Evolutionary conservation across 2,797 vertebrate species (phyloP), one percentile per base, ranked within the genome.

Genomic region (Parambassis ranga): DNA sequence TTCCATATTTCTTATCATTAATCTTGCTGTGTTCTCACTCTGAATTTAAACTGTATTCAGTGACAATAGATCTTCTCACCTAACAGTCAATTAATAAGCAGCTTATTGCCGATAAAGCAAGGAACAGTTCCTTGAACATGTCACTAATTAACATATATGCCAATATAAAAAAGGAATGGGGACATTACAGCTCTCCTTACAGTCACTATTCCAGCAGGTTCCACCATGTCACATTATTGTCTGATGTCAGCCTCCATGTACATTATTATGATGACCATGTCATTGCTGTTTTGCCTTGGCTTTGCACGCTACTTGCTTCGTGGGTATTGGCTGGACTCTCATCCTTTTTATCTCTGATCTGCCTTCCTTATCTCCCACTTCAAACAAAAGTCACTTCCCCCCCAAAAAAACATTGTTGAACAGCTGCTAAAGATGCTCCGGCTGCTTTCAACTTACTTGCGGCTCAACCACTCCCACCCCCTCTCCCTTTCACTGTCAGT

Each of bases 311-410:
- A 85, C 79, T 75, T 70, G 14, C 50, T 65, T 61, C 22, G 13
- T 19, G 39, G 36, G 42, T 66, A 52, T 64, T 76, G 57, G 57
- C 68, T 75, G 73, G 70, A 77, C 75, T 80, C 61, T 71, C 57
- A 59, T 74, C 51, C 20, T 47, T 57, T 44, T 64, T 55, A 53
- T 69, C 56, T 81, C 36, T 75, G 32, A 79, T 87, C 55, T 77
- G 26, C 18, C 15, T 63, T 58, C 64, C 62, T 88, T 80, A 89
- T 90, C 88, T 81, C 43, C 58, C 60, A 84, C 82, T 89, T 90
- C 87, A 89, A 90, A 89, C 80, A 87, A 84, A 75, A 86, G 68
- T 81, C 51, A 58, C 53, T 52, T 58, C 41, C 32, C 38, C 16
- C 24, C 44, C 35, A 15, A 57, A 69, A n/a, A 77, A 89, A 87